A percentile compares a stretch with the other conserved stretches of the same genome.
Conservation (phyloP, 2,888 invertebrate genomes). For the Catocala nupta region DNA sequence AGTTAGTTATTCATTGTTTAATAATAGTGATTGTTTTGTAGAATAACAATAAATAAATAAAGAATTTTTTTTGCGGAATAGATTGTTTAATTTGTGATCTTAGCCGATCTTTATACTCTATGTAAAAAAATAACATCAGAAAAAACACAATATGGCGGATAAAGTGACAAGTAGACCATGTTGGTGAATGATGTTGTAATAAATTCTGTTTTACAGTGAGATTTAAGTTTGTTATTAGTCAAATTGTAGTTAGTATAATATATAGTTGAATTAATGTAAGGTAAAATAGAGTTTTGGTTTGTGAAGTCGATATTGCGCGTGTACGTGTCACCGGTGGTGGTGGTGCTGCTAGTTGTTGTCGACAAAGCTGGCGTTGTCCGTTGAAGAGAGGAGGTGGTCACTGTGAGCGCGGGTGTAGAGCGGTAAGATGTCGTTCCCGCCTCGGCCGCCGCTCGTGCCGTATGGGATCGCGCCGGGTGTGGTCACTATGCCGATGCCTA, state of each 20-base stretch:
- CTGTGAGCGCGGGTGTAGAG: constrained; percentile 25
- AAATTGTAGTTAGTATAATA: constrained; percentile 25
- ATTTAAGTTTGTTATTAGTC: constrained; percentile 26
- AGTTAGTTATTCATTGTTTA: too few species aligned
- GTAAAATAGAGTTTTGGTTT: constrained; percentile 14
- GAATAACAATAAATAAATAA: too few species aligned
- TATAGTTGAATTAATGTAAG: constrained; percentile 25
- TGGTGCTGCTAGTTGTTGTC: constrained; percentile 22
- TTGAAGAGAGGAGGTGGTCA: constrained; percentile 21
- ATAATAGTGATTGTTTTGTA: too few species aligned
- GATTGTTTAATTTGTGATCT: not conserved
- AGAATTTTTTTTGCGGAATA: too few species aligned
- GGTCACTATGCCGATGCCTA: constrained; percentile 92
- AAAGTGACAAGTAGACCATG: constrained; percentile 48
- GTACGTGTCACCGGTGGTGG: constrained; percentile 57
- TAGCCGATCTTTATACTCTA: not conserved
- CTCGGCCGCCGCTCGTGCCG: constrained; percentile 94
- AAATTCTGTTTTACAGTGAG: constrained; percentile 27
- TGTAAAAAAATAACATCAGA: not conserved
- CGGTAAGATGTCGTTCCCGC: constrained; percentile 94
- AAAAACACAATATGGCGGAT: constrained; percentile 46
- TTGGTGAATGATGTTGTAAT: constrained; percentile 41
- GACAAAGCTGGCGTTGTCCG: constrained; percentile 35
- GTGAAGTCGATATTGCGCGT: constrained; percentile 34
- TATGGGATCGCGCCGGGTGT: constrained; percentile 91